Base-by-base conservation (phyloP, 1,140 invertebrate species). In the Diachasmimorpha longicaudata region DNA sequence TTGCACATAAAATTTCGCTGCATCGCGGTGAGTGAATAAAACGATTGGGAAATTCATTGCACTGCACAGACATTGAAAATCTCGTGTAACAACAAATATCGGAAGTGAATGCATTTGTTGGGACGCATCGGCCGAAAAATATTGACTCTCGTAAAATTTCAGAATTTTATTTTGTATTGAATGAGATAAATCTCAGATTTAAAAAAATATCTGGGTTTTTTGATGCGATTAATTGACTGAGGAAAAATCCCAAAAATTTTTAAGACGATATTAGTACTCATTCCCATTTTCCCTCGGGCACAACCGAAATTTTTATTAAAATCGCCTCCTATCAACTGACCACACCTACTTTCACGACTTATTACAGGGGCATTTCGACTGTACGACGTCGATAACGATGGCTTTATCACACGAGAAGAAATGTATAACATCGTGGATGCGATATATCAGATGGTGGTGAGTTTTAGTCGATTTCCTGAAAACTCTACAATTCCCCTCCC, bases 351-450 rank as follows among this genome's bases (percentile, higher is more conserved):
- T n/a, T 68, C 13, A 16, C 66, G 25, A 6, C 21, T 23, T 13
- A n/a, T 77, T 74, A 39, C 90, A 99, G 97, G 97, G 97, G 97
- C 97, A 23, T 99, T 99, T 89, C 93, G 96, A 83, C 91, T 99
- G 14, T 99, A 99, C 85, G 98, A 99, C 86, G 95, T 99, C 25
- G 97, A 99, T 90, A 98, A 98, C 87, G 97, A 99, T 87, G 98
- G 98, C 0, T 99, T 96, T 87, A 99, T 99, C 83, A 99, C 98
- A 9, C 91, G 97, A 74, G 95, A 97, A 77, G 98, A 99, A 90
- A 99, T 99, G 98, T 97, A 98, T 85, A 97, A 98, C 88, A 99
- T 99, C 84, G 98, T 99, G 11, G 97, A 99, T 86, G 97, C 97
- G 74, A 99, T 99, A 84, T 99, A 99, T 90, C 96, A 98, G 89